Evolutionary conservation across 2,797 vertebrate species (phyloP), one percentile per base, ranked within the genome.

Genomic region (Ctenochaetus hawaiiensis): DNA sequence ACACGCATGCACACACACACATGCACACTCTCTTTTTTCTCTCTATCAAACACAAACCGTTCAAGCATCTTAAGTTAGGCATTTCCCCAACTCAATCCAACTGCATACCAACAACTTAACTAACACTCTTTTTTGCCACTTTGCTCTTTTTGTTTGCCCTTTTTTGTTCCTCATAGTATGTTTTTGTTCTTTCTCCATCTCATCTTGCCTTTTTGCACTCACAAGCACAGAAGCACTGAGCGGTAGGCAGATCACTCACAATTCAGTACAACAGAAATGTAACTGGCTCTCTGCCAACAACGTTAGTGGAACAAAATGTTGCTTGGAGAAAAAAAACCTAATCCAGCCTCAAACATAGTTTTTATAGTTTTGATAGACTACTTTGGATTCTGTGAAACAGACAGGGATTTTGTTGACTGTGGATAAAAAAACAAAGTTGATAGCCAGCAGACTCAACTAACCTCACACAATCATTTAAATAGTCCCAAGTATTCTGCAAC

Each of bases 211-310:
- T 67, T 73, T 26, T 18, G 47, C 14, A n/a, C 14, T 47, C 26
- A 59, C 20, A 17, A 34, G 30, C 6, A 48, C 44, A 75, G 59
- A 47, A 17, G 11, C 30, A 41, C 14, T 8, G 37, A 77, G 60
- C 45, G 5, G 61, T 37, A 64, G 23, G 56, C 52, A 72, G 62
- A 71, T 58, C 59, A 26, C 65, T 80, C 39, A 62, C 51, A 59
- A 54, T 39, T 61, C 52, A 52, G 39, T 47, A 41, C 11, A 47
- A 39, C 11, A 10, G 49, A 57, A 64, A 70, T 44, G 23, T 23
- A 68, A 39, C 43, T 57, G 49, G 66, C 74, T 64, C 45, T 54
- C 74, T 67, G 76, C 69, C 54, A 73, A 11, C 54, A 73, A 14
- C 17, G 13, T 77, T 47, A 52, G 56, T 2, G 3, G 37, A 78